Base-by-base conservation (phyloP, 2,888 invertebrate species). In the Luffia ferchaultella region DNA sequence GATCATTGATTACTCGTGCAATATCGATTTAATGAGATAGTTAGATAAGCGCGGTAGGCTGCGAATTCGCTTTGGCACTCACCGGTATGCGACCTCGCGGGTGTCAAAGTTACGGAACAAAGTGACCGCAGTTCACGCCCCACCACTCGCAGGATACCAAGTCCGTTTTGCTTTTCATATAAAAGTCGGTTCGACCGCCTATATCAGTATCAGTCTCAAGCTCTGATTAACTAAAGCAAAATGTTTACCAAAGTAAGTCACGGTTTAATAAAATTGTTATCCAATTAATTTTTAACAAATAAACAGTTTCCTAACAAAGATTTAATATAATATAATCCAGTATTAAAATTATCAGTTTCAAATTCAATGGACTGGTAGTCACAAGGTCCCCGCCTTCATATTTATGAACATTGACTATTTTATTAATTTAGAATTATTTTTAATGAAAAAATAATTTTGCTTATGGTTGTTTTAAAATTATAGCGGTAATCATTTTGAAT, bases 41-140 rank as follows among this genome's bases (percentile, higher is more conserved):
- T 53, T 50, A 49, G 49, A 42, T 43, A 20, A 16, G n/a, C 19
- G 52, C 64, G 67, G 65, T 63, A 59, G 62, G 60, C 60, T 60
- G 60, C 66, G 63, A 68, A 62, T 65, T 67, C 73, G 15, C n/a
- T 17, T 12, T 17, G 41, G 20, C 42, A 20, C 16, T 67, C 62
- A 62, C 60, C 63, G 67, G 67, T 70, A 72, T 72, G 71, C 68
- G 83, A 82, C 82, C 82, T 82, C 82, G 82, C 68, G 20, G 68
- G 72, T 82, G 83, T 83, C 83, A 82, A 80, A 82, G 73, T 82
- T 82, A 78, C 82, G 82, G 82, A 83, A 83, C 82, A 77, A 67
- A 70, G 64, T 77, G 79, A 77, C 80, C 79, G 73, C 68, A 64
- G 45, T 16, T n/a, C 19, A 59, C 57, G 77, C 79, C 80, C 80